phyloP scores from a whole-genome alignment of 1,140 invertebrate genomes.

The Leptopilina boulardi region DNA sequence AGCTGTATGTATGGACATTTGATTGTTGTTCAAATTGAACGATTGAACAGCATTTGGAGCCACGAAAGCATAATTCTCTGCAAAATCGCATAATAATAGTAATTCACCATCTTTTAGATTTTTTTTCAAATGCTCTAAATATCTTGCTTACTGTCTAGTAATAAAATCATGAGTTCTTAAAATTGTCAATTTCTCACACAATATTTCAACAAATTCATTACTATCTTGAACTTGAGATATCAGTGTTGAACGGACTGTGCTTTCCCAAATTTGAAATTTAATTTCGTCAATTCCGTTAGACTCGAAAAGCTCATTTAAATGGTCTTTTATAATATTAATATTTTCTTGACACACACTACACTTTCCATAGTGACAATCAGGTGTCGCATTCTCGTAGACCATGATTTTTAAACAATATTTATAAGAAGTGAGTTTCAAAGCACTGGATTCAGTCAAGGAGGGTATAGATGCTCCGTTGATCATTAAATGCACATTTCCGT shows the following conservation, averaged over 20 bases:
- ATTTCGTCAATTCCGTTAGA: slow-evolving; percentile 50
- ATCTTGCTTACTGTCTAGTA: too few species aligned
- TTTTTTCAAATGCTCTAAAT: too few species aligned
- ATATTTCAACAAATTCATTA: slow-evolving; percentile 45
- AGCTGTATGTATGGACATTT: slow-evolving; percentile 52
- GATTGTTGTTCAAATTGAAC: too few species aligned
- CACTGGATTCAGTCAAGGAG: not conserved
- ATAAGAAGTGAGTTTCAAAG: not conserved
- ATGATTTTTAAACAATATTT: slow-evolving; percentile 31
- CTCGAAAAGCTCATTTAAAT: slow-evolving; percentile 33
- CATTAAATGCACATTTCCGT: slow-evolving; percentile 42
- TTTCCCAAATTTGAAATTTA: slow-evolving; percentile 52
- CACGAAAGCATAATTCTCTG: slow-evolving; percentile 43
- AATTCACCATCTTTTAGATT: too few species aligned
- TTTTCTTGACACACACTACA: not conserved
- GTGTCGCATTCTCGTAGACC: slow-evolving; percentile 22
- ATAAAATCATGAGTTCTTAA: too few species aligned
- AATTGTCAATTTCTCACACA: slow-evolving; percentile 43
- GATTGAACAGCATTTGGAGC: too few species aligned
- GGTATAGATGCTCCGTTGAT: slow-evolving; percentile 33
- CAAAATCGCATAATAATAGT: slow-evolving; percentile 10
- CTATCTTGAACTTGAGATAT: slow-evolving; percentile 43
- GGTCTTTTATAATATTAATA: slow-evolving; percentile 28
- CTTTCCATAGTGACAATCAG: slow-evolving; percentile 28
- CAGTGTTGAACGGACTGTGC: slow-evolving; percentile 51